phyloP scores from a whole-genome alignment of 2,888 invertebrate genomes.

The Bombyx huttoni region DNA sequence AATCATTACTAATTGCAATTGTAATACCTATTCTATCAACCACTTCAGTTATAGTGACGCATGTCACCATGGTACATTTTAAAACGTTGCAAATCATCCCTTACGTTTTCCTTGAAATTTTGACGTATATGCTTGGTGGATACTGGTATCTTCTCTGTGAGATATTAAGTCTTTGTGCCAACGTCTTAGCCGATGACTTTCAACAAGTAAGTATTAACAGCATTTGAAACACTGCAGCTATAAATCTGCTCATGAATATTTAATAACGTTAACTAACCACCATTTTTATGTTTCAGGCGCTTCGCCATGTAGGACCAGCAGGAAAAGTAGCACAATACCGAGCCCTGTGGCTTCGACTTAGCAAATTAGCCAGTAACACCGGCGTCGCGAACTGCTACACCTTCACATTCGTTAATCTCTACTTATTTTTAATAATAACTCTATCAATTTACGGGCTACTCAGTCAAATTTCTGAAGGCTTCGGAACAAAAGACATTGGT shows the following conservation, averaged over 20 bases:
- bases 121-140: constrained; percentile 79
- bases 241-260: background rate
- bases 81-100: constrained; percentile 76
- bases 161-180: constrained; percentile 75
- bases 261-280: background rate
- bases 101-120: constrained; percentile 78
- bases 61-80: constrained; percentile 80
- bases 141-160: constrained; percentile 81
- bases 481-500: constrained; percentile 81
- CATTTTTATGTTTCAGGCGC: constrained; percentile 46
- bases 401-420: constrained; percentile 77
- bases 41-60: constrained; percentile 77
- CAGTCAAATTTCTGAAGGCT: constrained; percentile 80
- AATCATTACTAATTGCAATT: constrained; percentile 71
- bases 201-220: constrained; percentile 55
- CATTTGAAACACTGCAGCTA: too few species aligned
- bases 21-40: constrained; percentile 75
- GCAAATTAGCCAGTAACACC: constrained; percentile 76
- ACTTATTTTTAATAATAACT: constrained; percentile 80
- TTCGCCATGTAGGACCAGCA: constrained; percentile 78
- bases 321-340: constrained; percentile 79
- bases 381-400: constrained; percentile 79
- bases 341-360: constrained; percentile 79
- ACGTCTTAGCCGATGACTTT: constrained; percentile 78
- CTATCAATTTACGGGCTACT: constrained; percentile 81